phyloP scores from a whole-genome alignment of 2,113 vertebrate species.

The Phalacrocorax pelagicus region DNA sequence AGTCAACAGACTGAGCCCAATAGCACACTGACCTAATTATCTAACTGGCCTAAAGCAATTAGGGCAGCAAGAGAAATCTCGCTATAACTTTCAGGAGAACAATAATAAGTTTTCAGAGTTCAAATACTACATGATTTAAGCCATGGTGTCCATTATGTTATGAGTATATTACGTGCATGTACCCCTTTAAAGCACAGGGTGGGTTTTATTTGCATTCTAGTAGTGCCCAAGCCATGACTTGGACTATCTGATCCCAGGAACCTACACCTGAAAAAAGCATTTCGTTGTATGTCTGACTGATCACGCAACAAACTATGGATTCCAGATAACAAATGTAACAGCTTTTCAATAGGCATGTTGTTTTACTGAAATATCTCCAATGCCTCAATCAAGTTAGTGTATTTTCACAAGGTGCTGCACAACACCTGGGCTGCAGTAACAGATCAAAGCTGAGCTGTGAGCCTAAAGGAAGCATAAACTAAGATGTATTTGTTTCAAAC shows the following conservation, averaged over 20 bases:
- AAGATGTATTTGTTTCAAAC: neutral
- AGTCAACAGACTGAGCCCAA: neutral
- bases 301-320: neutral
- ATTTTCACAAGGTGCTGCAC: neutral
- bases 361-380: neutral
- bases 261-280: neutral
- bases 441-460: neutral
- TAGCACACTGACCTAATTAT: neutral
- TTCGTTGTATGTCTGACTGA: neutral
- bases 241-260: neutral
- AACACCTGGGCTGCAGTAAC: neutral
- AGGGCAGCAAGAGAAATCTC: neutral
- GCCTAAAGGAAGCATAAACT: neutral
- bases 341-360: neutral
- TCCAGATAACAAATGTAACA: neutral
- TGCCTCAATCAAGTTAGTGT: neutral
- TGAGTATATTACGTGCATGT: neutral
- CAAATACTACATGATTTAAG: neutral
- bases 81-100: neutral
- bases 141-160: neutral
- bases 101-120: neutral
- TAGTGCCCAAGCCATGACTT: neutral
- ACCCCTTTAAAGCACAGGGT: neutral
- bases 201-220: neutral
- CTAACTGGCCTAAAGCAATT: conserved; percentile 2